phyloP scores from a whole-genome alignment of 2,113 vertebrate species.

The Ciconia boyciana region DNA sequence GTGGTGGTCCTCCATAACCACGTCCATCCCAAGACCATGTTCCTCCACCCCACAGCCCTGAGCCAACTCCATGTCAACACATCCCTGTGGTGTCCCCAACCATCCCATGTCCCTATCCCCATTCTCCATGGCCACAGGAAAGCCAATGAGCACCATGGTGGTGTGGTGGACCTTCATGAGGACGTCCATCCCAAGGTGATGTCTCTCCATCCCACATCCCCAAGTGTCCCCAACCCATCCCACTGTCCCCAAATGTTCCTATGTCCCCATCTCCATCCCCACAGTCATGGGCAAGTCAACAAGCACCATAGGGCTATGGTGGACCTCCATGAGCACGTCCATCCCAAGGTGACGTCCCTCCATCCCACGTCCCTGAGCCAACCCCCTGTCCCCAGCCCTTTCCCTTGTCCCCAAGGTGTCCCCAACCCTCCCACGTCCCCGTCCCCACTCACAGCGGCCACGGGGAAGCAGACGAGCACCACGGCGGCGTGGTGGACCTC shows the following conservation, averaged over 20 bases:
- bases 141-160: no score
- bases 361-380: not conserved
- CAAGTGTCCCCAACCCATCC: not conserved
- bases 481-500: not conserved
- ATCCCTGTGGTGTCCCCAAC: not conserved
- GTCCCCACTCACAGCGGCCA: not conserved
- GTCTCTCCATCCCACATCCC: no score
- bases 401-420: not conserved
- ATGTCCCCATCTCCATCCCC: not conserved
- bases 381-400: not conserved
- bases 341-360: no score
- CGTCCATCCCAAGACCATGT: no score
- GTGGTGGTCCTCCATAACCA: no score
- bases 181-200: no score
- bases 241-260: no score
- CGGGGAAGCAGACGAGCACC: not conserved
- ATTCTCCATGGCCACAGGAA: no score
- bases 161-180: no score
- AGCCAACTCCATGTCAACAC: no score
- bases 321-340: not conserved
- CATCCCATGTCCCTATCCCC: no score
- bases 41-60: no score
- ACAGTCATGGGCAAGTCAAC: not conserved
- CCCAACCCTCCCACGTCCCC: fast-evolving
- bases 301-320: not conserved